These are phyloP conservation scores for Ambastaia sidthimunki DNA, from an alignment of 2,797 vertebrate genomes.

Conservation along the genomic window DNA sequence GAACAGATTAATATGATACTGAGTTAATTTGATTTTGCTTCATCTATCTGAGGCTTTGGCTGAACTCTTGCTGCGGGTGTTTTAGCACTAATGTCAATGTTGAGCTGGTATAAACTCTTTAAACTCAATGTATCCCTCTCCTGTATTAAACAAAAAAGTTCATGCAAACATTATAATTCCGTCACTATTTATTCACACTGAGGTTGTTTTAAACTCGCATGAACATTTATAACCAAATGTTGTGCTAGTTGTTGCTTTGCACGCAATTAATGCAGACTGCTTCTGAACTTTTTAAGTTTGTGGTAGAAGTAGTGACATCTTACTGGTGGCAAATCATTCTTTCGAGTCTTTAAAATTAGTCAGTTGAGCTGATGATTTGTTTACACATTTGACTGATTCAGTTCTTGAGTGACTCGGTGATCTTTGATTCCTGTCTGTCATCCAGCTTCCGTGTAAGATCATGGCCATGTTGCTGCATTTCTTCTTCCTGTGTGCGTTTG, in stretches of 20 bases:
- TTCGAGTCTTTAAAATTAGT: background rate
- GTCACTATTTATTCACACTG: too few species aligned
- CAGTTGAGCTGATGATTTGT: background rate
- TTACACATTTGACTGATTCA: background rate
- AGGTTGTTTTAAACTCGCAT: background rate
- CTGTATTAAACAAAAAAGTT: too few species aligned
- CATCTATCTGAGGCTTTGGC: constrained; percentile 38
- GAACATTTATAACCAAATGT: too few species aligned
- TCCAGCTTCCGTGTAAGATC: constrained; percentile 87
- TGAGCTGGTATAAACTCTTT: constrained; percentile 12
- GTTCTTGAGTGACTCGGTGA: background rate
- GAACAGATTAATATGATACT: constrained; percentile 45
- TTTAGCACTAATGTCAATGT: constrained; percentile 13
- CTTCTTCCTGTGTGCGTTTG: constrained; percentile 94
- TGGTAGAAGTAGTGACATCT: background rate
- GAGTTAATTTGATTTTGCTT: constrained; percentile 43
- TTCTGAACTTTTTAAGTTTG: background rate
- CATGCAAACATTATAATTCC: too few species aligned
- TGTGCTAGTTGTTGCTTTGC: background rate
- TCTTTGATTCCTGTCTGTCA: background rate
- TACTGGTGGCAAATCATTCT: background rate
- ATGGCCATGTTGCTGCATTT: constrained; percentile 92
- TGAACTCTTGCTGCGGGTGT: constrained; percentile 1
- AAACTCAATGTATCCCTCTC: background rate
- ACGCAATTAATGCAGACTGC: too few species aligned